Evolutionary conservation across 2,113 vertebrate species (phyloP), one percentile per base, ranked within the genome.

Genomic region (Patagioenas fasciata): DNA sequence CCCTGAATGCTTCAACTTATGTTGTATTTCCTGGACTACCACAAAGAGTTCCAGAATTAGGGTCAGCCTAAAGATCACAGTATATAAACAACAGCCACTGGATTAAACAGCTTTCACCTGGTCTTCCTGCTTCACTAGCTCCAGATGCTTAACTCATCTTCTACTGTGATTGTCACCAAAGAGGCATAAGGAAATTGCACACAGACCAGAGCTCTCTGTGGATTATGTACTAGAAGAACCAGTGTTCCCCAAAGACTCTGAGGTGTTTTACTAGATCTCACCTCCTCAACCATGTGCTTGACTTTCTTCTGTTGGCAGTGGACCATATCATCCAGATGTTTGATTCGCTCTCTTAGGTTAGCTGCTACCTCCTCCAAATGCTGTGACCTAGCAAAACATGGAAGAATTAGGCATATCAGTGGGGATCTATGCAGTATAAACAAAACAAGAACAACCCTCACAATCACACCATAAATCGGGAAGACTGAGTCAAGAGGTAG

Each of bases 261-360:
- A 62, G 75, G 9, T 36, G 25, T 70, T 91, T 80, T 82, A 73
- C 57, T 72, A 34, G 23, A 75, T 57, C 98, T 98, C 85, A 99
- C 99, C 98, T 99, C 99, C 94, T 99, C 99, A 23, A 99, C 99
- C 99, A 99, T 99, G 96, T 98, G 98, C 95, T 99, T 99, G 97
- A 99, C 99, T 88, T 99, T 99, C 97, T 99, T 99, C 98, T 99
- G 99, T 91, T 99, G 99, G 96, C 99, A 99, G 93, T 99, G 99
- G 72, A 99, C 99, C 99, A 99, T 99, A 95, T 99, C 99, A 67
- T 99, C 99, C 48, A 99, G 97, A 93, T 99, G 99, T 81, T 98
- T 98, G 97, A 99, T 99, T 70, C 99, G 96, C 87, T 99, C 99
- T 11, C 98, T 97, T 69, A 99, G 98, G 89, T 98, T 98, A 60